Conservation (phyloP, 2,113 vertebrate species). For the Romanogobio albipinnatus region DNA sequence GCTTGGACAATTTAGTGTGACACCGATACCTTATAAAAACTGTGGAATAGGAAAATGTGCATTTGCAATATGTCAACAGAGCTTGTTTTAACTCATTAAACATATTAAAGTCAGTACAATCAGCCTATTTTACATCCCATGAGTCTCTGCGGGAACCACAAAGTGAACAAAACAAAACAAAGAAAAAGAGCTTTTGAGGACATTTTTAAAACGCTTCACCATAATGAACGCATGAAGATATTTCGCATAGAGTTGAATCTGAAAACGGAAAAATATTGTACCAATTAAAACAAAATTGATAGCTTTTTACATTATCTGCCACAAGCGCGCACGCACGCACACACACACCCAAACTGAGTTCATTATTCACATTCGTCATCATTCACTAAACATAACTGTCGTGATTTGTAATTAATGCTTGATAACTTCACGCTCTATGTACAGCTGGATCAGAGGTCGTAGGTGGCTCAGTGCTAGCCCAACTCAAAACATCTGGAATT, state of each 20-base stretch:
- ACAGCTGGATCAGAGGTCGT: background rate
- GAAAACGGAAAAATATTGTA: slow-evolving; percentile 20
- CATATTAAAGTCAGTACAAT: background rate
- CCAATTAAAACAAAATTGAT: slow-evolving; percentile 51
- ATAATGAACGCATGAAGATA: background rate
- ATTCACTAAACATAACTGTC: slow-evolving; percentile 12
- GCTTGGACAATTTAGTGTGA: background rate
- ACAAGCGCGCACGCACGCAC: background rate
- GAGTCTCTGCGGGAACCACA: background rate
- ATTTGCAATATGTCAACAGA: background rate
- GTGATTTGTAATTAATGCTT: slow-evolving; percentile 12
- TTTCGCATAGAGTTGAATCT: background rate
- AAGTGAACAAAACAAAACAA: background rate
- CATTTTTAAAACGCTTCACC: background rate
- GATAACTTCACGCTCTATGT: background rate
- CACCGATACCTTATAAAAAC: background rate
- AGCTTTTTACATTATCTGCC: slow-evolving; percentile 54
- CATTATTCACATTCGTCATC: slow-evolving; percentile 16
- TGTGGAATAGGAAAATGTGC: background rate
- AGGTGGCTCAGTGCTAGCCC: slow-evolving; percentile 16
- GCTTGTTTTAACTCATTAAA: background rate
- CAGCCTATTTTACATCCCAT: slow-evolving; percentile 4
- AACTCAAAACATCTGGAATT: slow-evolving; percentile 3
- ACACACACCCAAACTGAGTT: slow-evolving; percentile 15
- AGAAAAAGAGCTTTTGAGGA: background rate